These are phyloP conservation scores for Nothocercus nigrocapillus DNA, from an alignment of 2,113 vertebrate genomes.

Conservation along the genomic window DNA sequence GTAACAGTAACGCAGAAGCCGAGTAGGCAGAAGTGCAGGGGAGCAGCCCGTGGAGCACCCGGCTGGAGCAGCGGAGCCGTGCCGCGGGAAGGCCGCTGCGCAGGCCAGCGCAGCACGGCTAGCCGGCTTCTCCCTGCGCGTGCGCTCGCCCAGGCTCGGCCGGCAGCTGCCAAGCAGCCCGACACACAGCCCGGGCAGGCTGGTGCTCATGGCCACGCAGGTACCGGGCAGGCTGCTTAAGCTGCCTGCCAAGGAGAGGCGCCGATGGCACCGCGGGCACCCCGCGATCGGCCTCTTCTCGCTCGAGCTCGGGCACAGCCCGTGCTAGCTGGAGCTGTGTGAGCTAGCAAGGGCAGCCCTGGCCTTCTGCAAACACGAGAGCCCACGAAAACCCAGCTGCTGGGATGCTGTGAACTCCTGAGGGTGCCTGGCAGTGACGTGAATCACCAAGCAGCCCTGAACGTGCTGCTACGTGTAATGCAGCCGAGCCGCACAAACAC, in stretches of 20 bases:
- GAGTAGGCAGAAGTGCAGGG: background rate
- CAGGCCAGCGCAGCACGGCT: background rate
- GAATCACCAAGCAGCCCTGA: background rate
- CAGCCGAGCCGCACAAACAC: background rate
- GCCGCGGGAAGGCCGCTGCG: no score
- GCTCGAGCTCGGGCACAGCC: background rate
- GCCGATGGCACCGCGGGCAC: background rate
- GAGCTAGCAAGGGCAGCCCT: background rate
- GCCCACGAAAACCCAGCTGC: background rate
- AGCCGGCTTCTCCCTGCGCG: background rate
- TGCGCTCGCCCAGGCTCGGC: accelerated
- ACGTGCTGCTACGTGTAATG: accelerated
- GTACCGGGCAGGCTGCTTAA: no score
- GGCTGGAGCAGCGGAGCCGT: no score
- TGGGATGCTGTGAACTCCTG: background rate
- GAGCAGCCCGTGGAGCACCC: no score
- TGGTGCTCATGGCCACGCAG: background rate
- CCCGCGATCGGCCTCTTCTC: no score
- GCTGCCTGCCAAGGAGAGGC: background rate
- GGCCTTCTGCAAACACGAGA: background rate
- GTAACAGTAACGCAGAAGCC: background rate
- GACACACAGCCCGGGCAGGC: background rate
- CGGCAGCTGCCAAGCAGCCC: background rate
- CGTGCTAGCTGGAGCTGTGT: background rate
- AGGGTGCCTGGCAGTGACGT: accelerated